phyloP scores from a whole-genome alignment of 2,797 vertebrate genomes.

The Enteromius mattozi region DNA sequence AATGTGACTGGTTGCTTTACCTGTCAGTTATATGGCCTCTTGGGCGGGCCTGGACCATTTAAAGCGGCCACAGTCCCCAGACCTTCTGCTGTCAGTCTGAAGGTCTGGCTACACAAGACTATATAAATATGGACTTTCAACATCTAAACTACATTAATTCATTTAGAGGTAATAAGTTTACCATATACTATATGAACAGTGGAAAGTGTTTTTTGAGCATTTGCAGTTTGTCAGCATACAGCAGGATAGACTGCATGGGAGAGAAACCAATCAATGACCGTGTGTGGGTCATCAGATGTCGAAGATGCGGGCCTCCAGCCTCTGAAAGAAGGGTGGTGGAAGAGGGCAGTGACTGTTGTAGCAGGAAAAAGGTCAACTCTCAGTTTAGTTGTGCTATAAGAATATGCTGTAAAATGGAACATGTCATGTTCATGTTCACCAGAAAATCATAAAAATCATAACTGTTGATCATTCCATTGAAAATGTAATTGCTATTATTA shows the following conservation, averaged over 20 bases:
- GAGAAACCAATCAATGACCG: slow-evolving; percentile 3
- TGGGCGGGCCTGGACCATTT: neutral
- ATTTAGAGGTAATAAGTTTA: neutral
- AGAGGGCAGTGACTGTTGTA: neutral
- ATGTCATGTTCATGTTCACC: neutral
- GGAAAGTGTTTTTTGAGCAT: neutral
- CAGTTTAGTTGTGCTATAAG: neutral
- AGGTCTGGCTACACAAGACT: too few species aligned
- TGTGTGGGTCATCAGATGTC: neutral
- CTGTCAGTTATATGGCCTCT: too few species aligned
- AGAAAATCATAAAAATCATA: too few species aligned
- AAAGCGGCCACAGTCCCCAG: neutral
- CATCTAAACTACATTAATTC: neutral
- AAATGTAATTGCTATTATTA: too few species aligned
- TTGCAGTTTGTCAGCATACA: neutral
- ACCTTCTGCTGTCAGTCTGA: neutral
- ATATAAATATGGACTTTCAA: neutral
- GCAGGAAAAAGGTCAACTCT: neutral
- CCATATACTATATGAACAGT: neutral
- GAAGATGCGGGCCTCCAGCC: neutral
- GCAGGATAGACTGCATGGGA: neutral
- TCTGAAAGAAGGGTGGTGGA: neutral
- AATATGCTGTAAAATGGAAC: neutral
- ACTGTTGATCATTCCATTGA: too few species aligned
- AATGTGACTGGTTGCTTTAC: too few species aligned